phyloP scores from a whole-genome alignment of 1,140 invertebrate species.

The Magallana gigas region DNA sequence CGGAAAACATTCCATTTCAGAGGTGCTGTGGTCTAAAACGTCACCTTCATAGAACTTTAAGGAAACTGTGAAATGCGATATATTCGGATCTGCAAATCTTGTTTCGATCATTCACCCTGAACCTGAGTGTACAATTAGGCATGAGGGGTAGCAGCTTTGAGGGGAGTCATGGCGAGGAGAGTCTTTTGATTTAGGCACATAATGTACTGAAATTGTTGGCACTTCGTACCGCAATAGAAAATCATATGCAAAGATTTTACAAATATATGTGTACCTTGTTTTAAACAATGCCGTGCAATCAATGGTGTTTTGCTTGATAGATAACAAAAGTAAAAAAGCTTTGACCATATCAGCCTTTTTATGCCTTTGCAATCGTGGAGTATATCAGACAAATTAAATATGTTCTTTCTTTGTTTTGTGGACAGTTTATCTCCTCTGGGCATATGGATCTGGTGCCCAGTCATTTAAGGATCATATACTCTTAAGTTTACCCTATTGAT shows the following conservation, averaged over 20 bases:
- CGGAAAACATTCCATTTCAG: conserved; percentile 12
- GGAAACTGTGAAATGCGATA: conserved; percentile 41
- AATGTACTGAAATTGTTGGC: conserved; percentile 30
- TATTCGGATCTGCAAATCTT: conserved; percentile 15
- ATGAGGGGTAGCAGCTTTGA: neutral
- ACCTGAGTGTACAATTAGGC: neutral
- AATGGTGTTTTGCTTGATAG: conserved; percentile 40
- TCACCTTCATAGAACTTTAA: conserved; percentile 40
- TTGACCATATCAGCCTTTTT: conserved; percentile 45
- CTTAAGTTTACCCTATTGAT: conserved; percentile 42
- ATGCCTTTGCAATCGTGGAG: neutral
- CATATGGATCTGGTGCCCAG: conserved; percentile 14
- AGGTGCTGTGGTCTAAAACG: conserved; percentile 44
- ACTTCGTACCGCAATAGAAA: conserved; percentile 19
- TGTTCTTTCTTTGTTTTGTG: conserved; percentile 15
- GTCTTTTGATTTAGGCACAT: neutral
- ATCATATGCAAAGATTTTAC: conserved; percentile 40
- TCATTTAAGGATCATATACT: neutral
- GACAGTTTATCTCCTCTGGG: neutral
- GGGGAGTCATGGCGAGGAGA: conserved; percentile 35
- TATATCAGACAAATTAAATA: neutral
- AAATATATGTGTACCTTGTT: conserved; percentile 22
- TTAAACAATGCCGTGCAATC: too few relatives aligned
- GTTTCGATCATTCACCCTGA: conserved; percentile 42
- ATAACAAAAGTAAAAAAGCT: conserved; percentile 51